phyloP scores from a whole-genome alignment of 37 sponge, comb jelly and placozoan genomes.

The Cliona cf. orientalis region DNA sequence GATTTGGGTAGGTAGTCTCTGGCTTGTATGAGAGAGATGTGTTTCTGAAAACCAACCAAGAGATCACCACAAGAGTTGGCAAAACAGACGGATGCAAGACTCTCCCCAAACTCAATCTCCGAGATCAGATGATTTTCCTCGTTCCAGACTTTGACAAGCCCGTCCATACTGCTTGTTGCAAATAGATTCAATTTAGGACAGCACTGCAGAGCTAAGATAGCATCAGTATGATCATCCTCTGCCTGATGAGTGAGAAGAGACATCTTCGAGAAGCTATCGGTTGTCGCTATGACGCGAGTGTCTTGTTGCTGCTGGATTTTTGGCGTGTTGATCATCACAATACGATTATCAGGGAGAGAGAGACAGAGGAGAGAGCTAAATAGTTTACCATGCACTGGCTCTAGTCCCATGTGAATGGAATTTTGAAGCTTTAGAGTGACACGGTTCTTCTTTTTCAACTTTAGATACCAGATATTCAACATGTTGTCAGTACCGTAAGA shows the following conservation, averaged over 20 bases:
- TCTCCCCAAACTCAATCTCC: constrained; percentile 54
- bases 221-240: constrained; percentile 54
- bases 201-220: constrained; percentile 25
- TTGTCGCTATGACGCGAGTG: not conserved
- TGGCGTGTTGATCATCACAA: constrained; percentile 23
- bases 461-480: constrained; percentile 50
- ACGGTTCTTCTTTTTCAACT: constrained; percentile 1
- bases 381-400: constrained; percentile 3
- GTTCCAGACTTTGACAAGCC: constrained; percentile 70
- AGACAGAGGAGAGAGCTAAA: constrained; percentile 39
- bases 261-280: not conserved
- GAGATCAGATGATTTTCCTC: constrained; percentile 44
- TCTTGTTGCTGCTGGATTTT: not conserved
- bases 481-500: constrained; percentile 50
- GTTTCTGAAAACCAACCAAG: constrained; percentile 52
- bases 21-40: constrained; percentile 34
- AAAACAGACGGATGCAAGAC: constrained; percentile 49
- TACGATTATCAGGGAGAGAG: constrained; percentile 5
- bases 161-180: constrained; percentile 49
- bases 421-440: not conserved
- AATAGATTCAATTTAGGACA: constrained; percentile 32
- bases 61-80: constrained; percentile 21
- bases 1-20: constrained; percentile 23
- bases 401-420: constrained; percentile 13
- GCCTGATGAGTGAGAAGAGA: constrained; percentile 39